Evolutionary conservation across 2,888 invertebrate species (phyloP), one percentile per base, ranked within the genome.

Genomic region (Ceraclea dissimilis): DNA sequence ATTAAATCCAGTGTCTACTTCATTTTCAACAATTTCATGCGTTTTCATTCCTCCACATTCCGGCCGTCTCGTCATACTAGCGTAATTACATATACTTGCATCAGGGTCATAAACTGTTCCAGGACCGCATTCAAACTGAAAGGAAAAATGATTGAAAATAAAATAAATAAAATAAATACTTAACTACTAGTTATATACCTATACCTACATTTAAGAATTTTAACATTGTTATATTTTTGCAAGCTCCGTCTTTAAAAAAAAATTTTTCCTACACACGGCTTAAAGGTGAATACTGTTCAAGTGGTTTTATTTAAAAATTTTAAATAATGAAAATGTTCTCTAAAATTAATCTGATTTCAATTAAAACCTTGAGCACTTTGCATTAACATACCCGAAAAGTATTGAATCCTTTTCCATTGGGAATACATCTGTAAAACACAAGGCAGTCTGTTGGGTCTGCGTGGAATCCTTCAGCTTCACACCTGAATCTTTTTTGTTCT

Each of bases 101-200:
- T 79, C 75, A 39, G 82, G 80, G 66, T 90, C 87, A 67, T 85
- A 91, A 21, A 90, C 83, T 1, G 89, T 88, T 13, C 86, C 88
- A 34, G 82, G 80, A 17, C 83, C 85, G 67, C 91, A 91, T 69
- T 83, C 80, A 69, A 88, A 88, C 75, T 76, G 74, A 58, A 81
- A 74, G n/a, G n/a, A n/a, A n/a, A 19, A 60, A 19, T 51, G 51
- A 57, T 59, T 52, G 21, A 33, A 10, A 33, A 33, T 13, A 33
- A 33, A 10, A 33, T 33, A n/a, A n/a, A n/a, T n/a, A n/a, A n/a
- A n/a, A n/a, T n/a, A n/a, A n/a, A n/a, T n/a, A n/a, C n/a, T n/a
- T n/a, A n/a, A n/a, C n/a, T n/a, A n/a, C n/a, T n/a, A n/a, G n/a
- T n/a, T n/a, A n/a, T n/a, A n/a, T n/a, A n/a, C n/a, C n/a, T n/a